Evolutionary conservation across 2,888 invertebrate genomes (phyloP).

Genomic region (Drosophila monieri): DNA sequence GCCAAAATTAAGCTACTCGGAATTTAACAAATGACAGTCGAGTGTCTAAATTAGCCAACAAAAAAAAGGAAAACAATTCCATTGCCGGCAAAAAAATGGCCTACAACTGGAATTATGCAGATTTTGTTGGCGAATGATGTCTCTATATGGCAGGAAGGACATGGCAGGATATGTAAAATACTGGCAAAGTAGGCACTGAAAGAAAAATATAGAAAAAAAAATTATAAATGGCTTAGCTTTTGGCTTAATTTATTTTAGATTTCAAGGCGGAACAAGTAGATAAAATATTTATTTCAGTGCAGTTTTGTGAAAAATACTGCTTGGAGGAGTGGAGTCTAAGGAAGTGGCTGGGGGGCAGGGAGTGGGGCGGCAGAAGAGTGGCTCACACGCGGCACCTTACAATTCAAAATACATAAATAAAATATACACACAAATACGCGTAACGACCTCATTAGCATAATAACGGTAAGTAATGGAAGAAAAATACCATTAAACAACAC

Average conservation of each 20-base stretch:
- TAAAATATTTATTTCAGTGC: background rate
- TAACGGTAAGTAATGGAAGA: conserved; percentile 82
- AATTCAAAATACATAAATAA: conserved; percentile 71
- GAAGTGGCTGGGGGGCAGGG: background rate
- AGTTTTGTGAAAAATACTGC: background rate
- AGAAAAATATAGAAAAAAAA: no score
- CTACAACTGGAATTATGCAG: conserved; percentile 29
- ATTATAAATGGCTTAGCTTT: no score
- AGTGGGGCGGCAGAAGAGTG: background rate
- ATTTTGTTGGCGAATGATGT: conserved; percentile 32
- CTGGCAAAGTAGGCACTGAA: conserved; percentile 3
- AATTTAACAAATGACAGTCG: conserved; percentile 55
- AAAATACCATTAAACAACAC: conserved; percentile 84
- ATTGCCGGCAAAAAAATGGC: conserved; percentile 3
- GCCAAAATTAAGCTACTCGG: conserved; percentile 41
- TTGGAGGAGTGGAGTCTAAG: background rate
- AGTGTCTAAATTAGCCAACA: conserved; percentile 66
- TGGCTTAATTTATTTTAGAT: no score
- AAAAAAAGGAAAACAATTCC: conserved; percentile 8
- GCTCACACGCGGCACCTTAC: conserved; percentile 44
- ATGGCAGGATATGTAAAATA: conserved; percentile 22
- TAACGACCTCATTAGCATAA: conserved; percentile 83
- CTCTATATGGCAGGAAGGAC: conserved; percentile 24
- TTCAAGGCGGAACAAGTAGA: background rate
- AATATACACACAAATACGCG: conserved; percentile 79